phyloP scores from a whole-genome alignment of 2,888 invertebrate genomes.

The Drosophila peninsularis region DNA sequence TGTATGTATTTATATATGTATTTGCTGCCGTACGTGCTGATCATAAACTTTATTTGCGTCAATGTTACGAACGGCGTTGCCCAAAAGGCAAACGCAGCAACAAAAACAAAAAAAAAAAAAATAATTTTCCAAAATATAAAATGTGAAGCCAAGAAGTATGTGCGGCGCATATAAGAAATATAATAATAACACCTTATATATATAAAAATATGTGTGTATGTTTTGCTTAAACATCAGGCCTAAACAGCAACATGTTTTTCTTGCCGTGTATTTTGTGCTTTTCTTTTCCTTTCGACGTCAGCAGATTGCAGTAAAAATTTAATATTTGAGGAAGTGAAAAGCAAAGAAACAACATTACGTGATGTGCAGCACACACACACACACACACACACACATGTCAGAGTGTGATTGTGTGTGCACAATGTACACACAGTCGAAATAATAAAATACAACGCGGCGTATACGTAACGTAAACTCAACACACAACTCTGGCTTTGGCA shows the following conservation, averaged over 20 bases:
- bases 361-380: constrained; percentile 48
- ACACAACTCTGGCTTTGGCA: constrained; percentile 40
- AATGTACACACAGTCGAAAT: constrained; percentile 48
- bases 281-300: constrained; percentile 24
- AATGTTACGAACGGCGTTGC: constrained; percentile 34
- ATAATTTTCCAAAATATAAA: constrained; percentile 74
- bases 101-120: constrained; percentile 69
- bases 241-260: constrained; percentile 41
- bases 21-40: constrained; percentile 66
- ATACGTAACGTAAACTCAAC: constrained; percentile 58
- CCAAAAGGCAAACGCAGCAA: constrained; percentile 1
- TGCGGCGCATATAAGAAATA: constrained; percentile 70
- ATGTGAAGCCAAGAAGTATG: constrained; percentile 60
- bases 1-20: constrained; percentile 33
- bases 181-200: constrained; percentile 69
- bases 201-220: not conserved
- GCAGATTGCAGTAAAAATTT: constrained; percentile 65
- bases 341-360: constrained; percentile 73
- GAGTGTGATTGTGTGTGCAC: constrained; percentile 11
- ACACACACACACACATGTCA: constrained; percentile 7
- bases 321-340: constrained; percentile 73
- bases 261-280: constrained; percentile 20
- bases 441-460: constrained; percentile 58
- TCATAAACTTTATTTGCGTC: constrained; percentile 74
- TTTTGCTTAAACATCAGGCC: constrained; percentile 22